These are phyloP conservation scores for Coptotermes formosanus DNA, from an alignment of 1,140 invertebrate genomes.

Conservation along the genomic window DNA sequence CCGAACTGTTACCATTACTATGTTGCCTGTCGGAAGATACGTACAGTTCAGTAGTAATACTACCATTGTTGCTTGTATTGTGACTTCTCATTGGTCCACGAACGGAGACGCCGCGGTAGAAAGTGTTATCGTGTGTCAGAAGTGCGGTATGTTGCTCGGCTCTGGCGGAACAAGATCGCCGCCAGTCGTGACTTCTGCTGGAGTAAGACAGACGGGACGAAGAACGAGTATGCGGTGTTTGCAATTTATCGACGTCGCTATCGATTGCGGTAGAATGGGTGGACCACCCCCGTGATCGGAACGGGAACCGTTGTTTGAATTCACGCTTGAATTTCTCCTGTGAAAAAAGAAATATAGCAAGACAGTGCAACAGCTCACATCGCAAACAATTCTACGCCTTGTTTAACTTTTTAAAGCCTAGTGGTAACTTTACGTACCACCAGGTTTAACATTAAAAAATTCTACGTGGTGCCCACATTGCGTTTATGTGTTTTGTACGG, in stretches of 20 bases:
- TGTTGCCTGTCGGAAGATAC: not conserved
- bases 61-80: not conserved
- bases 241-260: not conserved
- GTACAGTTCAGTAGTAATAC: not conserved
- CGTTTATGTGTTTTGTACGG: no score
- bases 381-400: no score
- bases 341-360: not conserved
- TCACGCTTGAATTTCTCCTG: slow-evolving; percentile 27
- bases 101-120: not conserved
- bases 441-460: no score
- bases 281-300: not conserved
- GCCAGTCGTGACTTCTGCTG: not conserved
- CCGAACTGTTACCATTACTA: not conserved
- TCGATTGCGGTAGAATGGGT: not conserved
- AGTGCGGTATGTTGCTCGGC: not conserved
- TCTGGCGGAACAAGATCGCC: not conserved
- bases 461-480: no score
- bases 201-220: not conserved
- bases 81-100: not conserved
- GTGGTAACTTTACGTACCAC: no score
- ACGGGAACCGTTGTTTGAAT: slow-evolving; percentile 1
- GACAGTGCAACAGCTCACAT: no score
- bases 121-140: not conserved
- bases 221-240: not conserved
- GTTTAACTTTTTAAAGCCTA: no score